Percentiles rank a stretch among this genome's conserved stretches.
Conservation (phyloP, 2,113 vertebrate species). For the Seriola aureovittata region DNA sequence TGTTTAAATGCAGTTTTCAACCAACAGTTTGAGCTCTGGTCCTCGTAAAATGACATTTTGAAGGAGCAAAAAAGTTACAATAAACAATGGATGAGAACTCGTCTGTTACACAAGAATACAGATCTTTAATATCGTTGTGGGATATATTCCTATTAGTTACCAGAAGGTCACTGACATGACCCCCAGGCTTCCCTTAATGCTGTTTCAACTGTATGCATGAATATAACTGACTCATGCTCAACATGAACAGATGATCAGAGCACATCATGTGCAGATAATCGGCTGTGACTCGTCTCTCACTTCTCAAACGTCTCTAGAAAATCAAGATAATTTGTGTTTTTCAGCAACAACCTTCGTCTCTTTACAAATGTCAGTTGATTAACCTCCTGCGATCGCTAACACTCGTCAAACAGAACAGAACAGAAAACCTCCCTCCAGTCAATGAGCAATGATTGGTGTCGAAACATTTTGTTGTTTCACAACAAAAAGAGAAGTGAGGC, state of each 20-base stretch:
- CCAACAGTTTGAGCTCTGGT: neutral
- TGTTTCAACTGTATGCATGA: too few relatives aligned
- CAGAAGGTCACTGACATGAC: too few relatives aligned
- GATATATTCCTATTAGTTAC: too few relatives aligned
- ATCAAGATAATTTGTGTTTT: neutral
- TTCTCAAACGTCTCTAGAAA: neutral
- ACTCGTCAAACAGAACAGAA: neutral
- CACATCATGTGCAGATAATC: neutral
- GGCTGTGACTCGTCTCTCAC: neutral
- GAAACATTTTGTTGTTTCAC: neutral
- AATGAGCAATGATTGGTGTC: neutral
- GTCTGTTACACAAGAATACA: too few relatives aligned
- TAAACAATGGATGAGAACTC: too few relatives aligned
- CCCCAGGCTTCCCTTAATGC: too few relatives aligned
- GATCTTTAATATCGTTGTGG: too few relatives aligned
- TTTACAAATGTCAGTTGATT: constrained; percentile 6
- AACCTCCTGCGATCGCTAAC: neutral
- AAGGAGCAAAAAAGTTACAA: too few relatives aligned
- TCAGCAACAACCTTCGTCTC: neutral
- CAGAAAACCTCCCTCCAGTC: neutral
- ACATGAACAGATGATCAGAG: neutral
- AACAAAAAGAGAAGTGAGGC: neutral
- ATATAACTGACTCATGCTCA: neutral
- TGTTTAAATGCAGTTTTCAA: too few relatives aligned
- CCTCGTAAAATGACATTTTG: neutral